These are phyloP conservation scores for Petrolisthes cinctipes DNA, from an alignment of 2,888 invertebrate genomes.

Conservation along the genomic window DNA sequence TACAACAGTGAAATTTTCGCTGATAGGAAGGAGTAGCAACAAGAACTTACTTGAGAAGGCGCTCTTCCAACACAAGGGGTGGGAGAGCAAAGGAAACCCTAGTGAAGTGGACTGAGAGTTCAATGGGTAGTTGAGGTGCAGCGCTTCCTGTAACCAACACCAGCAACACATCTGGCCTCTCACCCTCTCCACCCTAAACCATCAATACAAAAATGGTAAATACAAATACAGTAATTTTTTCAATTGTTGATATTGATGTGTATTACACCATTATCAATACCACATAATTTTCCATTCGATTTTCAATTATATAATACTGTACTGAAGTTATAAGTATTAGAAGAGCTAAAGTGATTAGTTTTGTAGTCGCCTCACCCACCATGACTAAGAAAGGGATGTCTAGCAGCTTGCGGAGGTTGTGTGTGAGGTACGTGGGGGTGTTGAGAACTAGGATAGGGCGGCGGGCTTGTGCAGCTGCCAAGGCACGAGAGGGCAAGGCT, in stretches of 20 bases:
- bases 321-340: too few relatives aligned
- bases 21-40: too few relatives aligned
- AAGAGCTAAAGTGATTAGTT: too few relatives aligned
- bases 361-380: neutral
- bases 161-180: slow-evolving; percentile 25
- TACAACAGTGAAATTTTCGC: too few relatives aligned
- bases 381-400: neutral
- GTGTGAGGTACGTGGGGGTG: slow-evolving; percentile 46
- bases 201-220: neutral
- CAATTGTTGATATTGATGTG: too few relatives aligned
- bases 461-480: slow-evolving; percentile 43
- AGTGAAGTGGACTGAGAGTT: slow-evolving; percentile 53
- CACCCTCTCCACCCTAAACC: slow-evolving; percentile 31
- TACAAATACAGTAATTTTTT: too few relatives aligned
- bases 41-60: slow-evolving; percentile 57
- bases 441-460: slow-evolving; percentile 45
- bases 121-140: slow-evolving; percentile 33
- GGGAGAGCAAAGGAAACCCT: slow-evolving; percentile 59
- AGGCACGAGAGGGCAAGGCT: slow-evolving; percentile 16
- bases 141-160: slow-evolving; percentile 49
- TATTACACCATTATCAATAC: too few relatives aligned
- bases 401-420: slow-evolving; percentile 44
- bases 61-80: slow-evolving; percentile 60
- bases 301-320: too few relatives aligned
- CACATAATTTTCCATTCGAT: too few relatives aligned